Base-by-base conservation (phyloP, 2,113 vertebrate genomes). In the Nematolebias whitei region DNA sequence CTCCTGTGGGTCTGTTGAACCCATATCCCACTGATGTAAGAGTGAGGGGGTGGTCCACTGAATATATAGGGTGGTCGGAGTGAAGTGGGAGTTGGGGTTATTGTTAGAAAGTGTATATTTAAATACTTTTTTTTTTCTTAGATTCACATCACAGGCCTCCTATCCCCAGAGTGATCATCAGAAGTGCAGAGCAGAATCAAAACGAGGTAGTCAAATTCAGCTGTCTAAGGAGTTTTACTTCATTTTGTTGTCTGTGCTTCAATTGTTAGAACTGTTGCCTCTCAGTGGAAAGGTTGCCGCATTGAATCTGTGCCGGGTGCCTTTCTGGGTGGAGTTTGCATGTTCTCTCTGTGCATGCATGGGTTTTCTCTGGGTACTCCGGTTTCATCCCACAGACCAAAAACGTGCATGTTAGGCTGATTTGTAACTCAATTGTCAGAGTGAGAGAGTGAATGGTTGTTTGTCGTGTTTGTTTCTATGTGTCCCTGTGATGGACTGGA, bases 21-120 rank as follows among this genome's bases (percentile, higher is more conserved):
- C 71, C 51, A 69, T 63, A 67, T 71, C 66, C 24, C 9, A 22
- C 73, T 54, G n/a, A 38, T 71, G 41, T 59, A 49, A 71, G 63
- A 53, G 22, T 2, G 2, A 41, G 12, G 41, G 43, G 49, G 13
- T 55, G 39, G 16, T 52, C 41, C 45, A 13, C 2, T 39, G 35
- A 22, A 14, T 12, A 26, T 43, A 15, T 18, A 11, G 14, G 22
- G 15, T 6, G 15, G 16, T 16, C 22, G 23, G 16, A 43, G 23
- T 16, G 22, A 23, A 29, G 23, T 18, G 23, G 6, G 50, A 52
- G 16, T 26, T 29, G 16, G 19, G 59, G 29, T 24, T 41, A 43
- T 53, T 24, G 40, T 48, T 67, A 44, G 52, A 41, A 63, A 51
- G 15, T 15, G 3, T 39, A 76, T 3, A 67, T 64, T 54, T 78